Base-by-base conservation (phyloP, 2,888 invertebrate genomes). In the Perizoma affinitatum region DNA sequence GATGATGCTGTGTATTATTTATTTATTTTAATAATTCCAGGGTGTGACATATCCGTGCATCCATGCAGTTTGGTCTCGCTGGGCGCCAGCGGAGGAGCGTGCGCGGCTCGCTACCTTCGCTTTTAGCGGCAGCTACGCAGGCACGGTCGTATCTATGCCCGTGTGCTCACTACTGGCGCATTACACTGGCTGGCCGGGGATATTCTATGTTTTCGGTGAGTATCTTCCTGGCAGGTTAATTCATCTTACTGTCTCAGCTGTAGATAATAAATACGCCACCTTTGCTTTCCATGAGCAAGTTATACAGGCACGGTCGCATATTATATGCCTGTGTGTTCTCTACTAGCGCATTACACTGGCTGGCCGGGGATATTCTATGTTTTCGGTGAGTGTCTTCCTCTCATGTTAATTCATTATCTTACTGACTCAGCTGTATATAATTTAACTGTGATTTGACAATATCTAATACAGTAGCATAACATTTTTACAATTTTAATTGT, bases 331-430 rank as follows among this genome's bases (percentile, higher is more conserved):
- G 81, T 96, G 0, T 96, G 96, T 59, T 97, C 97, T 0, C 77
- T 96, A 36, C 89, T 97, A 53, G 95, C 96, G 0, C 92, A 94
- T 10, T 90, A 94, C 41, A 93, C 95, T 5, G 96, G 96, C 43
- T 97, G 96, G 97, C 94, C 95, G 5, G 96, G 96, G 58, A 95
- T 97, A 44, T 97, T 97, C 80, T 97, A 97, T 77, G 94, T 96
- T 0, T 96, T 96, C 63, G 96, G 95, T 90, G 69, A 86, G 85
- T 78, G 36, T 36, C 8, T 34, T 41, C 22, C 22, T 22, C 1
- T 22, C 22, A 22, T 22, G 22, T 22, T 22, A 22, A 22, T 22
- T 22, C 22, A 3, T 1, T 22, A 22, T 22, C 22, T 22, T 1
- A 22, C 22, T 22, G 22, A 1, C 22, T 22, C 22, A 22, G n/a